phyloP scores from a whole-genome alignment of 2,797 vertebrate genomes.

The Euphonia xanthogaster region DNA sequence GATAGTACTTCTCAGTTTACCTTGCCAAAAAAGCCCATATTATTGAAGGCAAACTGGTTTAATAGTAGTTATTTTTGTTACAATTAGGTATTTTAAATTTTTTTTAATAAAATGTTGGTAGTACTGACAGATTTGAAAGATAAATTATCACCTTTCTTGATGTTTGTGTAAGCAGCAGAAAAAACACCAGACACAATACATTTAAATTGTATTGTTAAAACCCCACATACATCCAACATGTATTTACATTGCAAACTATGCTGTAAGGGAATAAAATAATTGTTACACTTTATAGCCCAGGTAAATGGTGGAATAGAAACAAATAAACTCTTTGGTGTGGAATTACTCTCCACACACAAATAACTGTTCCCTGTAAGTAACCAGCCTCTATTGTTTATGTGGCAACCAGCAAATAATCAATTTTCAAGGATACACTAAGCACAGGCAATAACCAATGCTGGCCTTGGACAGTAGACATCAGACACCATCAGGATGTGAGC shows the following conservation, averaged over 20 bases:
- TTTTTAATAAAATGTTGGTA: not conserved
- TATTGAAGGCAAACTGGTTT: not conserved
- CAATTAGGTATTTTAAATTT: not conserved
- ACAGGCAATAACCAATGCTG: not conserved
- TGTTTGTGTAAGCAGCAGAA: not conserved
- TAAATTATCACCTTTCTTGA: not conserved
- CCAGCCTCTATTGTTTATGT: not conserved
- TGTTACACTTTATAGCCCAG: not conserved
- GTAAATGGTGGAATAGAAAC: not conserved
- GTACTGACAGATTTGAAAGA: not conserved
- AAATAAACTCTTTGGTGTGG: not conserved
- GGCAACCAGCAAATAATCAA: not conserved
- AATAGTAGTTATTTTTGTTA: not conserved
- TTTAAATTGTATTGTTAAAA: not conserved
- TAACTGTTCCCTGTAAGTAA: not conserved
- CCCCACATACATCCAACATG: not conserved
- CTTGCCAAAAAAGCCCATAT: not conserved
- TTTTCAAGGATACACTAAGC: not conserved
- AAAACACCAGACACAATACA: not conserved
- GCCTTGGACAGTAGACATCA: not conserved
- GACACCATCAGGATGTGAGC: not conserved
- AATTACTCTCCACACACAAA: not conserved
- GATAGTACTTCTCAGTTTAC: not conserved
- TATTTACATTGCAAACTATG: not conserved
- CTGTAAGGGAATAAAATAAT: not conserved